Base-by-base conservation (phyloP, 1,140 invertebrate genomes). In the Drosophila ogumai region DNA sequence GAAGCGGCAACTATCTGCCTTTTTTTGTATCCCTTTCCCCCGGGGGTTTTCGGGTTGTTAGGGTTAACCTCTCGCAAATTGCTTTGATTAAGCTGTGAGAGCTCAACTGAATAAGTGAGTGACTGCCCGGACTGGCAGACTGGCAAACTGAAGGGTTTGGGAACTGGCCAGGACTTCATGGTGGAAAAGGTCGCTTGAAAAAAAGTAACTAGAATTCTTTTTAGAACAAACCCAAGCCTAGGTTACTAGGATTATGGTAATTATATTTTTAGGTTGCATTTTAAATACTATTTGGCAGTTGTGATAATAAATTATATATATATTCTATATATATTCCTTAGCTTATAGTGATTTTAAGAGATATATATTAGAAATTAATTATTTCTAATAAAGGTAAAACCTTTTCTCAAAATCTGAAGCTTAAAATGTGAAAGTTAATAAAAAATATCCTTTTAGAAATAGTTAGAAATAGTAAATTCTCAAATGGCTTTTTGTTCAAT, bases 11-110 rank as follows among this genome's bases (percentile, higher is more conserved):
- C 59, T 64, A 57, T 64, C 72, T 54, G 34, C n/a, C 9, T 36
- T 60, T 73, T 52, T 31, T 47, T 46, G 0, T 22, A 6, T 8
- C 25, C 8, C 9, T 28, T 28, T 15, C 25, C 32, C 32, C 32
- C 5, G 17, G 41, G 38, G 44, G 38, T 66, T 44, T 55, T 46
- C 22, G 31, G 50, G 32, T 31, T 40, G 47, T 55, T 68, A 66
- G 66, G 65, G 66, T 55, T 76, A 76, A 68, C 63, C 73, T 68
- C 54, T 77, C 56, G 73, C 75, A 77, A 77, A 77, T 77, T 77
- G 75, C 75, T 78, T 72, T 77, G 74, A 82, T 86, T 79, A 87
- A 87, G 82, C 66, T 79, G 82, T 79, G 82, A 44, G 54, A 56
- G 34, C 54, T 44, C 52, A 75, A 65, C 59, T 65, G 71, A 56